A percentile compares a stretch with the other conserved stretches of the same genome.
phyloP scores from a whole-genome alignment of 1,140 invertebrate genomes.

The Apis florea region DNA sequence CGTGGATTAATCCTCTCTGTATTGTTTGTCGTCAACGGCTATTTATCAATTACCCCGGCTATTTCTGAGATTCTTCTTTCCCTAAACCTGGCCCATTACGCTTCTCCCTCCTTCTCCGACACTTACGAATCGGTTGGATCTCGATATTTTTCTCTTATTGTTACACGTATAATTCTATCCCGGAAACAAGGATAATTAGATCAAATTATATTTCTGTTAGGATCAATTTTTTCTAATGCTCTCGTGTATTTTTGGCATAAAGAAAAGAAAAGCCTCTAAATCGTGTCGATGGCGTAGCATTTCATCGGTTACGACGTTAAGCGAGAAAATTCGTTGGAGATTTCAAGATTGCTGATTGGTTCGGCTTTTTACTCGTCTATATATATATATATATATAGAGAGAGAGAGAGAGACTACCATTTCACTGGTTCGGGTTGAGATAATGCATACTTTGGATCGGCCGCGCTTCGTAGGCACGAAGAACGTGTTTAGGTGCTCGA shows the following conservation, averaged over 20 bases:
- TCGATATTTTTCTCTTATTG: too few relatives aligned
- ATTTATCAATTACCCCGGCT: constrained; percentile 57
- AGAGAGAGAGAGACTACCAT: constrained; percentile 33
- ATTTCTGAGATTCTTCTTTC: constrained; percentile 33
- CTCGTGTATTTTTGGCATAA: constrained; percentile 6
- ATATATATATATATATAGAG: too few relatives aligned
- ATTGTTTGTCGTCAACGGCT: constrained; percentile 30
- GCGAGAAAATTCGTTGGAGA: neutral
- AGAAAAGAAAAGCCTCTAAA: constrained; percentile 1
- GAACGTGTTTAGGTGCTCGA: constrained; percentile 64
- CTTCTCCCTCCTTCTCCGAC: neutral
- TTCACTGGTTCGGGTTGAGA: constrained; percentile 49
- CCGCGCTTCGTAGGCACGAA: constrained; percentile 57
- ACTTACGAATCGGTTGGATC: too few relatives aligned
- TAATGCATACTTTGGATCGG: constrained; percentile 60
- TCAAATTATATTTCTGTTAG: too few relatives aligned
- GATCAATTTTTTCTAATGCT: neutral
- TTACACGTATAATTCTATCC: too few relatives aligned
- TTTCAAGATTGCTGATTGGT: constrained; percentile 34
- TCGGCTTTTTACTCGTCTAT: constrained; percentile 26
- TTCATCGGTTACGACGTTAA: neutral
- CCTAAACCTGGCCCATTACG: too few relatives aligned
- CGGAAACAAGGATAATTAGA: too few relatives aligned
- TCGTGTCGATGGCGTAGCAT: neutral
- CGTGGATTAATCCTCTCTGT: constrained; percentile 70